These are phyloP conservation scores for Pyxicephalus adspersus DNA, from an alignment of 2,113 vertebrate genomes.

Conservation along the genomic window DNA sequence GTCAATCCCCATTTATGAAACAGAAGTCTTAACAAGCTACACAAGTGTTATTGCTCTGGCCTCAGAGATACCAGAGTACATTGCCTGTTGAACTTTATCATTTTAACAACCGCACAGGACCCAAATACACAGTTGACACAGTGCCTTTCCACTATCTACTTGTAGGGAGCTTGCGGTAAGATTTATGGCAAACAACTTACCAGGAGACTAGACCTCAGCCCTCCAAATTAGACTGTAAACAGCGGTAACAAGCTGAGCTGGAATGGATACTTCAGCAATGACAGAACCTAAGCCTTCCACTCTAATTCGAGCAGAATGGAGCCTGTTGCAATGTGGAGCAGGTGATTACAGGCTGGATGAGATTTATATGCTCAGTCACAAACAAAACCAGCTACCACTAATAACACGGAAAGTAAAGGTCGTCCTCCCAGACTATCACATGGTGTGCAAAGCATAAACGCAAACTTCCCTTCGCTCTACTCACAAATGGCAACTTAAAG, in stretches of 20 bases:
- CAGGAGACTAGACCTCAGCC: constrained; percentile 43
- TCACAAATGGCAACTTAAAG: neutral
- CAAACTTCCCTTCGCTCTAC: neutral
- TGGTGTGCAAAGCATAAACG: neutral
- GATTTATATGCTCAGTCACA: constrained; percentile 38
- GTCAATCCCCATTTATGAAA: too few species aligned
- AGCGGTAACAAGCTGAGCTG: constrained; percentile 41
- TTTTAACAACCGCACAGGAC: constrained; percentile 44
- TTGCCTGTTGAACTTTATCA: constrained; percentile 38
- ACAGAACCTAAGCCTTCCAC: neutral
- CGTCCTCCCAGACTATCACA: neutral
- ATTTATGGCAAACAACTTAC: constrained; percentile 52
- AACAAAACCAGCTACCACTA: constrained; percentile 27
- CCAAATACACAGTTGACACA: constrained; percentile 31
- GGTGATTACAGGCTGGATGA: constrained; percentile 28
- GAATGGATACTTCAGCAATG: constrained; percentile 28
- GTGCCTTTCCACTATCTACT: constrained; percentile 28
- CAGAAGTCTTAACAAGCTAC: neutral
- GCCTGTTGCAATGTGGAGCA: neutral
- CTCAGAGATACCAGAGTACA: constrained; percentile 28
- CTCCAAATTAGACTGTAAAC: constrained; percentile 46
- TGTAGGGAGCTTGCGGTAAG: constrained; percentile 39
- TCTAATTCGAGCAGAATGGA: constrained; percentile 28
- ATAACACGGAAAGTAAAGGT: constrained; percentile 31
- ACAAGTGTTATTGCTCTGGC: constrained; percentile 29